These are phyloP conservation scores for Leiothrix lutea DNA, from an alignment of 2,113 vertebrate genomes.

Conservation along the genomic window DNA sequence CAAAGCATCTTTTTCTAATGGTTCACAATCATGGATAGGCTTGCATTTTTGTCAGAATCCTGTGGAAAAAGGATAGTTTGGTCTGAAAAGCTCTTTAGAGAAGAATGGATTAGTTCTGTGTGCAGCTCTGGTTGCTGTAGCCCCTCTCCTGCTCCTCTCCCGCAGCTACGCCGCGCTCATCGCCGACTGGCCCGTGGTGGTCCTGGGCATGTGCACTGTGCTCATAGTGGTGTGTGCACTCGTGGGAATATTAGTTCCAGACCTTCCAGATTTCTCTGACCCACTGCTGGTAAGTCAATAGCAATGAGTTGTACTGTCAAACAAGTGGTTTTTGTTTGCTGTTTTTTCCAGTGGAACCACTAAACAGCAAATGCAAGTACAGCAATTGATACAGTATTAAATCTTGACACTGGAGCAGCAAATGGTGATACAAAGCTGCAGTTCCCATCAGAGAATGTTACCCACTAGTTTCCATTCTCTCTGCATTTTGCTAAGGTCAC, in stretches of 20 bases:
- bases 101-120: not conserved
- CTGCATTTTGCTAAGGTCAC: not conserved
- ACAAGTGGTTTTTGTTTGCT: not conserved
- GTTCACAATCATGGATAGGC: not conserved
- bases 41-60: not conserved
- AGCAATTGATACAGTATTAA: not conserved
- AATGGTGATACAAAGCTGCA: not conserved
- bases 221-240: constrained; percentile 93
- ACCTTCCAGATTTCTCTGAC: constrained; percentile 96
- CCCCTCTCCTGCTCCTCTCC: not conserved
- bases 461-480: not conserved
- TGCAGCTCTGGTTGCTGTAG: not conserved
- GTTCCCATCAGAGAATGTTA: not conserved
- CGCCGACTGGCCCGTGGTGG: constrained; percentile 96
- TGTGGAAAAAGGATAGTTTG: not conserved
- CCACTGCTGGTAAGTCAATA: constrained; percentile 87
- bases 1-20: not conserved
- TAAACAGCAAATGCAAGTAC: not conserved
- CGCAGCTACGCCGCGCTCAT: constrained; percentile 91
- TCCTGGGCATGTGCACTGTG: constrained; percentile 93
- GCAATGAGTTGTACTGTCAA: not conserved
- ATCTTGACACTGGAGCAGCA: not conserved
- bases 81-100: not conserved
- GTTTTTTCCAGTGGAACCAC: not conserved
- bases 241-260: constrained; percentile 91